Evolutionary conservation across 2,113 vertebrate genomes (phyloP).

Genomic region (Equus quagga): DNA sequence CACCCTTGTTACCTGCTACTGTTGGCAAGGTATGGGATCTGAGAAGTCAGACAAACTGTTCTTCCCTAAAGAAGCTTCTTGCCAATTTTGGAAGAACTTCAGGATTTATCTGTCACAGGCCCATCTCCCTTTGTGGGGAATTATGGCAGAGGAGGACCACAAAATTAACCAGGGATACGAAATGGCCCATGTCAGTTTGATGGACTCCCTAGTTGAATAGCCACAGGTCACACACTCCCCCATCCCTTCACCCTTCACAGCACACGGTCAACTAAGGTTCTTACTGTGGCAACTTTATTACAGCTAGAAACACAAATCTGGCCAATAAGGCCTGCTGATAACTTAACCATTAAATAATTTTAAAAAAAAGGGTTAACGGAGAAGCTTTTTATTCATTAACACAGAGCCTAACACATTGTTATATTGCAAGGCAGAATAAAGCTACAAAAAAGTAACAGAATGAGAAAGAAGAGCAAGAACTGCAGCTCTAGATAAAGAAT

Average conservation of each 20-base stretch:
- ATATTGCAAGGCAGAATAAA: constrained; percentile 82
- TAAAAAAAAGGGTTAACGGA: constrained; percentile 55
- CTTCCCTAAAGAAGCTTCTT: neutral
- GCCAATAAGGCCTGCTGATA: constrained; percentile 74
- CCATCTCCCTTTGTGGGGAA: constrained; percentile 18
- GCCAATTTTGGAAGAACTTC: neutral
- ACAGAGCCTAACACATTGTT: constrained; percentile 83
- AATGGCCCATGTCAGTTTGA: constrained; percentile 16
- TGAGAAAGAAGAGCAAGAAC: constrained; percentile 80
- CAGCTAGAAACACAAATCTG: constrained; percentile 85
- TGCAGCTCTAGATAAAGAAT: constrained; percentile 78
- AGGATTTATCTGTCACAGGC: neutral
- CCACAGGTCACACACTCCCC: constrained; percentile 62
- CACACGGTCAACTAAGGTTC: constrained; percentile 78
- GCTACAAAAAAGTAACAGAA: constrained; percentile 79
- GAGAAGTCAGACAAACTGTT: neutral
- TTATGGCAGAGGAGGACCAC: neutral
- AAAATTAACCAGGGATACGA: constrained; percentile 45
- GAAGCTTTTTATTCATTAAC: constrained; percentile 81
- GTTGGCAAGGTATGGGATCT: neutral
- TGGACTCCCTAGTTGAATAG: constrained; percentile 40
- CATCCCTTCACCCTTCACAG: constrained; percentile 71
- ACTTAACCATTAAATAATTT: constrained; percentile 77
- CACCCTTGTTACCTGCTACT: neutral
- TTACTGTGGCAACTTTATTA: constrained; percentile 87